phyloP scores from a whole-genome alignment of 2,888 invertebrate genomes.

The Harpalus rubripes region DNA sequence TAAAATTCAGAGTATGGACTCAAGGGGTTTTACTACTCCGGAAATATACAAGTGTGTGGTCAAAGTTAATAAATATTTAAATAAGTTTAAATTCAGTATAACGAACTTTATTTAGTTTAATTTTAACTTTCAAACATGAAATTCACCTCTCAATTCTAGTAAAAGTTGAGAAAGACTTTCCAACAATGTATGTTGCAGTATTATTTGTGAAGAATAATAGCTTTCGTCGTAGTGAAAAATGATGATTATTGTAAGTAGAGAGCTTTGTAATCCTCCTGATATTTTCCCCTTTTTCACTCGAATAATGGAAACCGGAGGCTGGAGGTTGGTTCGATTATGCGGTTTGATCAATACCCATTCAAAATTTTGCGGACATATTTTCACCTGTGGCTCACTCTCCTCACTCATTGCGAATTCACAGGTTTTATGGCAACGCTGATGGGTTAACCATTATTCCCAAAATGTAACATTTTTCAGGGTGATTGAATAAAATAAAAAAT shows the following conservation, averaged over 20 bases:
- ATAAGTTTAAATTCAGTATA: neutral
- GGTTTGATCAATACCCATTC: constrained; percentile 37
- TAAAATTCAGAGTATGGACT: neutral
- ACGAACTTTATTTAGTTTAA: neutral
- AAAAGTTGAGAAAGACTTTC: neutral
- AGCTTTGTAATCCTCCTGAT: constrained; percentile 27
- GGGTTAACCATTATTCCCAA: neutral
- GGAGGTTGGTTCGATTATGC: constrained; percentile 21
- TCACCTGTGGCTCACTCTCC: constrained; percentile 39
- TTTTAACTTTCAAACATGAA: neutral
- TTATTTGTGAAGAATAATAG: neutral
- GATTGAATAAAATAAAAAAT: neutral
- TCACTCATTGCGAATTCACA: constrained; percentile 1
- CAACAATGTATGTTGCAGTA: neutral
- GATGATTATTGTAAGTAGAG: constrained; percentile 18
- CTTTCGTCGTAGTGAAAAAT: constrained; percentile 12
- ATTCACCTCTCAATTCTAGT: neutral
- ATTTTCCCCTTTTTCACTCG: constrained; percentile 18
- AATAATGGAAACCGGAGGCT: constrained; percentile 10
- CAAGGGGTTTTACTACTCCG: neutral
- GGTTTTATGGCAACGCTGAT: constrained; percentile 14
- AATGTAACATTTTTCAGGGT: neutral
- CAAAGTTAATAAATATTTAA: neutral
- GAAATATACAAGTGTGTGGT: neutral
- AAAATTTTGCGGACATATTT: constrained; percentile 36